Base-by-base conservation (phyloP, 2,113 vertebrate species). In the Euleptes europaea region DNA sequence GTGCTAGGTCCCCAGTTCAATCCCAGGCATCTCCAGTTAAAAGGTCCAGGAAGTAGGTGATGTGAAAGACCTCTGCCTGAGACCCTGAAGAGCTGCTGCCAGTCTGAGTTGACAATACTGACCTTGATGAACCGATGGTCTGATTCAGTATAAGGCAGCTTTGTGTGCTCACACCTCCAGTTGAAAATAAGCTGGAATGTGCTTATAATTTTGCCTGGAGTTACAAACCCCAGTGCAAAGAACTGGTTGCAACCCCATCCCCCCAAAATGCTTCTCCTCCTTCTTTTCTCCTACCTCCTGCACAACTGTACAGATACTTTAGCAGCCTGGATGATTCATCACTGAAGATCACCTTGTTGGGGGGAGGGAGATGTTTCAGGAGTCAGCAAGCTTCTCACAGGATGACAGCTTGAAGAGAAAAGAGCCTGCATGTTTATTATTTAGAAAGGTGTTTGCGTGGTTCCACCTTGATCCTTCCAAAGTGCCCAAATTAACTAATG, bases 301-400 rank as follows among this genome's bases (percentile, higher is more conserved):
- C 3, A 15, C 75, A 13, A 3, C 42, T 82, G 88, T 82, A 82
- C 67, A 86, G 88, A 88, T 78, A 89, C 92, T 84, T 80, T 85
- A 78, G 51, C 47, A 85, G 86, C 86, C 78, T 78, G 84, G 44
- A 86, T 93, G 93, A 94, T n/a, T 94, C 92, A 94, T 81, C 8
- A 3, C 40, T 42, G 3, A 28, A 74, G 85, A 72, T 91, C 92
- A 91, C 89, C 86, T 84, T n/a, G 51, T 12, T 23, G 19, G 19
- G 5, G 5, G 74, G 66, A 57, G 84, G 89, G 92, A 90, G 0
- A 63, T 80, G 90, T 82, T 79, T 86, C 80, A 88, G 88, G 90
- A 92, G 90, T 83, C 90, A 89, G 33, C 0, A 14, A 78, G 60
- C 77, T 74, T 91, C 86, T 83, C 88, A 88, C 70, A 81, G 72